These are phyloP conservation scores for Felis chaus DNA, from an alignment of 2,113 vertebrate species.

Conservation along the genomic window DNA sequence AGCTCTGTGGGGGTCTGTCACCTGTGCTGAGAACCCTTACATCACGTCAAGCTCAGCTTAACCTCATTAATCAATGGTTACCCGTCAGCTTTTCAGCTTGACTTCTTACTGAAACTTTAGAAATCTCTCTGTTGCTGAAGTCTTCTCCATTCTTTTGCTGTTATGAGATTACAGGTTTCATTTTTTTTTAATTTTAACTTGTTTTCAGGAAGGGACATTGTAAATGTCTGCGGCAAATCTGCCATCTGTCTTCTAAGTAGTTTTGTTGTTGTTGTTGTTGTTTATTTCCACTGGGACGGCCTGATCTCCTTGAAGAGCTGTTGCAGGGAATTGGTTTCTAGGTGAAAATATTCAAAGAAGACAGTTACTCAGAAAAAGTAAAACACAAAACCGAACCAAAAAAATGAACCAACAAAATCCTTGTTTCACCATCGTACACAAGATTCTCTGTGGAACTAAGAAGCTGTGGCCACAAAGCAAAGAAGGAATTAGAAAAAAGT, in stretches of 20 bases:
- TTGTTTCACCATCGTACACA: background rate
- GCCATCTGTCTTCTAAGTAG: background rate
- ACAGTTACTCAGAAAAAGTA: background rate
- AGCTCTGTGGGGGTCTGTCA: background rate
- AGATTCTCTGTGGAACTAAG: background rate
- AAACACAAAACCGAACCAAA: background rate
- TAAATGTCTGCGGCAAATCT: background rate
- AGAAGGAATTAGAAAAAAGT: background rate
- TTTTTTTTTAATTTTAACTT: constrained; percentile 4
- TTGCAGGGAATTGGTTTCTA: background rate
- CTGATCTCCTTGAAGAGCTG: background rate
- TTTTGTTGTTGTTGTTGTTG: background rate
- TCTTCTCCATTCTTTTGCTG: background rate
- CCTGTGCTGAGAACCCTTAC: background rate
- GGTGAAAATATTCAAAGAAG: background rate
- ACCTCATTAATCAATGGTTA: background rate
- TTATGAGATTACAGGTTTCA: background rate
- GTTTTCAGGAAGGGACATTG: background rate
- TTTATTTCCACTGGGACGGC: background rate
- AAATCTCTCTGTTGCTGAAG: background rate
- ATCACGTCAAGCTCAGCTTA: background rate
- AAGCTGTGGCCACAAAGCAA: background rate
- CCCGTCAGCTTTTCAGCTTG: background rate
- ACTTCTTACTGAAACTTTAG: background rate
- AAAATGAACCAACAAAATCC: background rate